These are phyloP conservation scores for Lasius fuliginosus DNA, from an alignment of 2,888 invertebrate genomes.

Conservation along the genomic window DNA sequence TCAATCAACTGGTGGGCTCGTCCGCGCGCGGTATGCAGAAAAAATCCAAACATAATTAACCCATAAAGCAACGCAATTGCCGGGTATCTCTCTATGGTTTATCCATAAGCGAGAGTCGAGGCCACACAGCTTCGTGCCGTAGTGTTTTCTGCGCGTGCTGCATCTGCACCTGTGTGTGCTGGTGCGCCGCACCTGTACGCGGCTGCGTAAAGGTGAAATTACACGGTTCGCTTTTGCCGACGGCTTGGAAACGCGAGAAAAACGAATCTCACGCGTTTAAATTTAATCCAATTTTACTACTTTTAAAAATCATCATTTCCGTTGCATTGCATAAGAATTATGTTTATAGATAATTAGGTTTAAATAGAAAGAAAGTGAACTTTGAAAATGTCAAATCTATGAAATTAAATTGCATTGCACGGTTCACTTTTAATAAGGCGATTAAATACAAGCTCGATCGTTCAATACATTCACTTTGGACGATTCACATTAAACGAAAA, in stretches of 20 bases:
- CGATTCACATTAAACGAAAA: not conserved
- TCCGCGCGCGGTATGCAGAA: conserved; percentile 61
- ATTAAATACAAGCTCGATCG: not conserved
- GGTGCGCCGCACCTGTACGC: conserved; percentile 45
- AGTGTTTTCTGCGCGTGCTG: conserved; percentile 51
- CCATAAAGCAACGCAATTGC: conserved; percentile 81
- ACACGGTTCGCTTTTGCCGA: conserved; percentile 13
- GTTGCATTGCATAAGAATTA: not conserved
- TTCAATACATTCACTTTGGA: not conserved
- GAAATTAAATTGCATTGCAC: not conserved
- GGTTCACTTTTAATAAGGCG: not conserved
- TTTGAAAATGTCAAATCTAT: not conserved
- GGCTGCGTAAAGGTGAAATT: conserved; percentile 29
- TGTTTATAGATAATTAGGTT: not conserved
- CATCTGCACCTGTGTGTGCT: conserved; percentile 46
- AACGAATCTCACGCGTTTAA: not conserved
- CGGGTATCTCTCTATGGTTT: conserved; percentile 71
- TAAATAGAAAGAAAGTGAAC: not conserved
- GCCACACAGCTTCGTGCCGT: conserved; percentile 51
- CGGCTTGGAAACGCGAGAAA: not conserved
- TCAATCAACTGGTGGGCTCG: conserved; percentile 61
- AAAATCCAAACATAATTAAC: conserved; percentile 81
- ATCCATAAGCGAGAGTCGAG: conserved; percentile 71
- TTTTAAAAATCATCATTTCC: not conserved
- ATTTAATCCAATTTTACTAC: not conserved